Base-by-base conservation (phyloP, 1,140 invertebrate species). In the Hyphantria cunea region DNA sequence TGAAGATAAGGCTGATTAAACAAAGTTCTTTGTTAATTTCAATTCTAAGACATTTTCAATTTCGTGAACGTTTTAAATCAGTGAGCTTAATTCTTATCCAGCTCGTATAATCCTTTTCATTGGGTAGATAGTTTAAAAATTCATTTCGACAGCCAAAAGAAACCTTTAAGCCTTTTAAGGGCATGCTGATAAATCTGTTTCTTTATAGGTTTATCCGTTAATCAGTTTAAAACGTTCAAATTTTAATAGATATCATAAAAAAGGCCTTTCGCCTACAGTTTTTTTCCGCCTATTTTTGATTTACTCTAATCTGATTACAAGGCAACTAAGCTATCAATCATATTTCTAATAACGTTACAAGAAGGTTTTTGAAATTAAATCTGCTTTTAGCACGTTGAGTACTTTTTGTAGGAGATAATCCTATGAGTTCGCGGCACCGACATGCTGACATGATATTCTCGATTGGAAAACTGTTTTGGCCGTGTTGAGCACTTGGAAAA, bases 151-250 rank as follows among this genome's bases (percentile, higher is more conserved):
- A 15, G 42, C 42, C 58, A 34, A 67, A 62, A 65, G 61, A 53
- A 64, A 15, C 53, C 45, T 45, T 66, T 65, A 45, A 61, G 47
- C 54, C 49, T 45, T 63, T 68, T 62, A 54, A 64, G 17, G 37
- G 47, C 49, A 32, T 51, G 34, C 54, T 50, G 15, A 61, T 55
- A 56, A 72, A 72, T 66, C 59, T 66, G 45, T 70, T 63, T 59
- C 64, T 51, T 66, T 72, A 72, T 64, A 61, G 66, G 60, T 64
- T 69, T 63, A 68, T 61, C 52, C 63, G 51, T 63, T 72, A 69
- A 68, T 69, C 70, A 64, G 51, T 50, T 31, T 54, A 66, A 72
- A 69, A 45, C 39, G 64, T 66, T 72, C 39, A 60, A 48, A 59
- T 63, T 69, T 56, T 70, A 62, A 70, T 64, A 60, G 62, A 59